phyloP scores from a whole-genome alignment of 1,140 invertebrate species.

The Hydropsyche tenuis region DNA sequence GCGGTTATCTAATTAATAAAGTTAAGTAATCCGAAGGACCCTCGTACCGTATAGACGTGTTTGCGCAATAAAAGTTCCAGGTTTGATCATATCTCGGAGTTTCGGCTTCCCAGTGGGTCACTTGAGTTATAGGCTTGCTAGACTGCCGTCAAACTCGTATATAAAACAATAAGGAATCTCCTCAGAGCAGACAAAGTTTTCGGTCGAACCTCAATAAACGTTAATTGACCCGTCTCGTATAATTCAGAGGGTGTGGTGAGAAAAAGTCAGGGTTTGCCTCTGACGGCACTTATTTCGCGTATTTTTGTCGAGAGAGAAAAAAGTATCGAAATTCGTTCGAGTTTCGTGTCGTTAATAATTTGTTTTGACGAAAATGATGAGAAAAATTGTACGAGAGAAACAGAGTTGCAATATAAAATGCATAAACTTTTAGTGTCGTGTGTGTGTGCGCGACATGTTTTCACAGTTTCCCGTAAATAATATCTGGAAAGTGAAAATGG shows the following conservation, averaged over 20 bases:
- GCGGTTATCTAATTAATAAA: constrained; percentile 26
- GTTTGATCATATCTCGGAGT: neutral
- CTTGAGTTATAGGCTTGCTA: neutral
- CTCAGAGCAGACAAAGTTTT: neutral
- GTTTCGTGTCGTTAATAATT: neutral
- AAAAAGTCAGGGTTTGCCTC: neutral
- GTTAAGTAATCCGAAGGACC: constrained; percentile 12
- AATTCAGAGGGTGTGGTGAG: neutral
- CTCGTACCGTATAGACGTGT: neutral
- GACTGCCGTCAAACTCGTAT: neutral
- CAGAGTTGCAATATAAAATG: neutral
- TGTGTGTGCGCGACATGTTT: neutral
- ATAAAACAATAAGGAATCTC: constrained; percentile 30
- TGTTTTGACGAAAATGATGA: too few relatives aligned
- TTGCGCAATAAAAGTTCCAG: constrained; percentile 6
- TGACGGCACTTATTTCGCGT: neutral
- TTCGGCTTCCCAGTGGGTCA: neutral
- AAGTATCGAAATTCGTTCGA: neutral
- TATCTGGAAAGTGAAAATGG: neutral
- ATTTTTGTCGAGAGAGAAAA: constrained; percentile 7
- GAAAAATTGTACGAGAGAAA: neutral
- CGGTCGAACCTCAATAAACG: neutral
- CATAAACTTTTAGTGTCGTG: constrained; percentile 7
- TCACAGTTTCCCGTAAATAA: constrained; percentile 1
- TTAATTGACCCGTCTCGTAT: neutral